phyloP scores from a whole-genome alignment of 2,113 vertebrate genomes.

The Australoheros scitulus region DNA sequence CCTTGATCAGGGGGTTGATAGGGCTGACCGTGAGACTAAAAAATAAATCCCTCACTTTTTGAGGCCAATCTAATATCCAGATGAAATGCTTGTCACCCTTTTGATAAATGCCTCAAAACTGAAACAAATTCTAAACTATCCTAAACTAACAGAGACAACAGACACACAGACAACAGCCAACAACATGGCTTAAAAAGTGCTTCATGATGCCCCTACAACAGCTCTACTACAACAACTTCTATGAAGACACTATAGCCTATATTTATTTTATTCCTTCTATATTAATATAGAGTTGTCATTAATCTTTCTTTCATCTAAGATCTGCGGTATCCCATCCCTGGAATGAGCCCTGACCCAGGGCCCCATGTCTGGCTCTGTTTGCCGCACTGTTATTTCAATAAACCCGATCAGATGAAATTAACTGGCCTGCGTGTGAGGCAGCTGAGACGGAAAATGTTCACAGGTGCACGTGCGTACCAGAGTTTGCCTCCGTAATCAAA shows the following conservation, averaged over 20 bases:
- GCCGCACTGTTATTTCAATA: neutral
- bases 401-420: constrained; percentile 16
- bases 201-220: neutral
- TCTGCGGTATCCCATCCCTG: constrained; percentile 50
- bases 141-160: too few relatives aligned
- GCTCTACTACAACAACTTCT: neutral
- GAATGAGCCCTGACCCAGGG: constrained; percentile 61
- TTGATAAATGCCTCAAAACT: neutral
- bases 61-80: constrained; percentile 10
- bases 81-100: neutral
- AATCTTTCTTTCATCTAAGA: constrained; percentile 50
- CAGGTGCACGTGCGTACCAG: neutral
- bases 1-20: constrained; percentile 7
- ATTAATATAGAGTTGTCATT: constrained; percentile 31
- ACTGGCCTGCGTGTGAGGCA: neutral
- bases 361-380: constrained; percentile 50
- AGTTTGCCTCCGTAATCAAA: constrained; percentile 26
- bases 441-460: neutral
- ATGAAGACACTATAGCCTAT: neutral
- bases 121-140: neutral
- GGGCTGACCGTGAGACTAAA: neutral
- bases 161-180: too few relatives aligned
- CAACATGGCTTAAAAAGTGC: too few relatives aligned
- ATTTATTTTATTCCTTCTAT: neutral
- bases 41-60: constrained; percentile 23